Conservation (phyloP, 2,888 invertebrate species). For the Callyntrura guangdongensis region DNA sequence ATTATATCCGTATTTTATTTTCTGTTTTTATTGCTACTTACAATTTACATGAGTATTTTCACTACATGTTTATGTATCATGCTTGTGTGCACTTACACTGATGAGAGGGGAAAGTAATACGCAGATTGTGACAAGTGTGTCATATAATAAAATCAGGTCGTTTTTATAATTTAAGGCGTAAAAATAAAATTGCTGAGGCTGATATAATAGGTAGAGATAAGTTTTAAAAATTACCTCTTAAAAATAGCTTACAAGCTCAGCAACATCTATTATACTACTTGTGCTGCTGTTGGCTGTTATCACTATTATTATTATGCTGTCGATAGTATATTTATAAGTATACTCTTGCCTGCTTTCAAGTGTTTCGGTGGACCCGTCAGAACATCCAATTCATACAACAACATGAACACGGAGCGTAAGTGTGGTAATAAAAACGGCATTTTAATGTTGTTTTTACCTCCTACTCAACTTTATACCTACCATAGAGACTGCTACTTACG, state of each 20-base stretch:
- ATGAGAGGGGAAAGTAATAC: conserved; percentile 1
- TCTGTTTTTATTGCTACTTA: not conserved
- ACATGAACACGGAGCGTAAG: not conserved
- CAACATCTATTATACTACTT: too few species aligned
- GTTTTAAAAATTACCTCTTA: too few species aligned
- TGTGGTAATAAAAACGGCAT: conserved; percentile 54
- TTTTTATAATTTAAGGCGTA: not conserved
- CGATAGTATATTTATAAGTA: too few species aligned
- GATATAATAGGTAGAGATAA: too few species aligned
- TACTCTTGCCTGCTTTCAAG: too few species aligned
- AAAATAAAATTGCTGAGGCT: too few species aligned
- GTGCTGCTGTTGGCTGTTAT: too few species aligned
- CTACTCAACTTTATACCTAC: not conserved
- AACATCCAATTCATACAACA: not conserved
- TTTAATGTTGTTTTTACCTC: conserved; percentile 4
- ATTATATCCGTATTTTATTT: not conserved
- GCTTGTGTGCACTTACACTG: not conserved
- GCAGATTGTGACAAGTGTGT: too few species aligned
- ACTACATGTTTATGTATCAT: not conserved
- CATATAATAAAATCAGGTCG: not conserved
- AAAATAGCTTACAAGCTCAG: too few species aligned
- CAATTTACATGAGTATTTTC: not conserved
- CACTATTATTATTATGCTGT: not conserved
- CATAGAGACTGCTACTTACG: not conserved
- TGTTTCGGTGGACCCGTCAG: not conserved